These are phyloP conservation scores for Cynopterus brachyotis DNA, from an alignment of 2,113 vertebrate genomes.

Conservation along the genomic window DNA sequence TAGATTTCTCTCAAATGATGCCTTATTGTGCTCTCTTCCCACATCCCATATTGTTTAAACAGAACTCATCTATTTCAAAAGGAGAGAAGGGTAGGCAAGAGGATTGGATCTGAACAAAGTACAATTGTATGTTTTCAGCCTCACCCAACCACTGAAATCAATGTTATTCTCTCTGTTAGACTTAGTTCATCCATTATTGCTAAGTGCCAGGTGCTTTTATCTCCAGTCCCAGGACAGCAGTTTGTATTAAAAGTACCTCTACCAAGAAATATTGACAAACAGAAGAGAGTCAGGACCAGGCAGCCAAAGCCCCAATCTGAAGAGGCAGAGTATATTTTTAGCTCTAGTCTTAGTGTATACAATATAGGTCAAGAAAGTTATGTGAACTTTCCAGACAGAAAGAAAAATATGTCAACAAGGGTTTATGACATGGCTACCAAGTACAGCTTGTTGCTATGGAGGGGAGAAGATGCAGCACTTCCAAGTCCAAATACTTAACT, in stretches of 20 bases:
- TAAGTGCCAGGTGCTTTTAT: background rate
- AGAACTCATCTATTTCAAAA: background rate
- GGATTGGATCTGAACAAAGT: background rate
- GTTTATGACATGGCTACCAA: background rate
- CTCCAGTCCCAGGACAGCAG: background rate
- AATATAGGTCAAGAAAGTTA: slow-evolving; percentile 45
- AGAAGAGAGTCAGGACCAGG: slow-evolving; percentile 17
- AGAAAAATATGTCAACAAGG: background rate
- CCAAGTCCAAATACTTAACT: background rate
- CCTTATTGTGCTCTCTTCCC: background rate
- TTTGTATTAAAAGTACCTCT: background rate
- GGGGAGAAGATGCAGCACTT: background rate
- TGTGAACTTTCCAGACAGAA: slow-evolving; percentile 31
- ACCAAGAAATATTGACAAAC: background rate
- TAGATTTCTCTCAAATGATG: background rate
- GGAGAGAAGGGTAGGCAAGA: background rate
- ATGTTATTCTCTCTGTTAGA: background rate
- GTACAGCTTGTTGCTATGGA: background rate
- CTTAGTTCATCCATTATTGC: background rate
- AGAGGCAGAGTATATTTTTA: slow-evolving; percentile 17
- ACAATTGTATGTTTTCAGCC: background rate
- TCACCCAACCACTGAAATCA: background rate
- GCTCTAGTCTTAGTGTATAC: background rate
- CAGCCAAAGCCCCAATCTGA: slow-evolving; percentile 4
- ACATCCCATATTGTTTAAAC: background rate